Evolutionary conservation across 2,797 vertebrate species (phyloP).

Genomic region (Mareca strepera): DNA sequence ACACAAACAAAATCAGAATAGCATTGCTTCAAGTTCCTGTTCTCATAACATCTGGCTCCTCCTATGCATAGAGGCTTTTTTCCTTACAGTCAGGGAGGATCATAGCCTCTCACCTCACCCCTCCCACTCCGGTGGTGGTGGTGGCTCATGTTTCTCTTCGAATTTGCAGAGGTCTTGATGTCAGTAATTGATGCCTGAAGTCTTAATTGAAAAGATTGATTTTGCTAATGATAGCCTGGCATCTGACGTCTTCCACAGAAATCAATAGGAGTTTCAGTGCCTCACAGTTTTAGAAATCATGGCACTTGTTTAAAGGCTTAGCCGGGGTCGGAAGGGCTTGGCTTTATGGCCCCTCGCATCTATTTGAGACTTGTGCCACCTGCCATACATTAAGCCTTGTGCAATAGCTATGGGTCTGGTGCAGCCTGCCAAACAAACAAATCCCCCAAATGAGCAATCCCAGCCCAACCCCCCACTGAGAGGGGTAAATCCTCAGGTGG

Average conservation of each 20-base stretch:
- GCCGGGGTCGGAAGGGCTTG: neutral
- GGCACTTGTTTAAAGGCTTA: neutral
- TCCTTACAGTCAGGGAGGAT: conserved; percentile 8
- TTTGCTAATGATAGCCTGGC: conserved; percentile 15
- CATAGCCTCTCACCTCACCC: neutral
- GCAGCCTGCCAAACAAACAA: neutral
- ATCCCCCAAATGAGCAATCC: neutral
- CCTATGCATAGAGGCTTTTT: neutral
- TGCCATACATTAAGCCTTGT: neutral
- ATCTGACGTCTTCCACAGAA: neutral
- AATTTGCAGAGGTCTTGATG: conserved; percentile 3
- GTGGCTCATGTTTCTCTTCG: neutral
- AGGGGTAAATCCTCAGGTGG: neutral
- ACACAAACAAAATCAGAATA: conserved; percentile 39
- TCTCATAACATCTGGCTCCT: neutral
- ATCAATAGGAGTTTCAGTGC: neutral
- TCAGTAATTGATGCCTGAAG: neutral
- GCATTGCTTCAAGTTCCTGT: neutral
- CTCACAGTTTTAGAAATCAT: neutral
- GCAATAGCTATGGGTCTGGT: neutral
- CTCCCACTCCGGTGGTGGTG: neutral
- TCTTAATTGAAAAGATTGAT: conserved; percentile 29
- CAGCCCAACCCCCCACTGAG: neutral
- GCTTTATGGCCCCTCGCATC: neutral
- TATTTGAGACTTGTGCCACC: neutral